These are phyloP conservation scores for Brachycybe producta DNA, from an alignment of 2,888 invertebrate genomes.

Conservation along the genomic window DNA sequence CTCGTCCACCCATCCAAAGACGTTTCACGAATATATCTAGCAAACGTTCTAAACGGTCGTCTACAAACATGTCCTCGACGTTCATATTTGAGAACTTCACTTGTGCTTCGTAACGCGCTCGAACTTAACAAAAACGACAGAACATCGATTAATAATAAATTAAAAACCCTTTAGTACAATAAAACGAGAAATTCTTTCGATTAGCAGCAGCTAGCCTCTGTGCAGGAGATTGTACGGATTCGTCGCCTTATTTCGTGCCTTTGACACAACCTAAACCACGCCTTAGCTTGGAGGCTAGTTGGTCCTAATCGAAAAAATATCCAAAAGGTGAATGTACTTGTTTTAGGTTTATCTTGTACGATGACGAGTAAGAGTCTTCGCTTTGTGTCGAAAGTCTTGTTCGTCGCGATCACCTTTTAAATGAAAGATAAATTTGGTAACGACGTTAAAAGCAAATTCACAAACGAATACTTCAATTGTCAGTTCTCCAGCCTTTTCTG, in stretches of 20 bases:
- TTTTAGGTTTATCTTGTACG: neutral
- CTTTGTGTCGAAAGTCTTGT: constrained; percentile 7
- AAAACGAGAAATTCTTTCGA: no score
- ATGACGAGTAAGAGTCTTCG: neutral
- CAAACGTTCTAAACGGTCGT: constrained; percentile 53
- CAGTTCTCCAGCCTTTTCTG: neutral
- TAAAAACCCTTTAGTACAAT: no score
- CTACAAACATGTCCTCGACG: constrained; percentile 72
- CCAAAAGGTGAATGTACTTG: neutral
- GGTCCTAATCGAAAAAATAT: no score
- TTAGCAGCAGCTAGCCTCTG: no score
- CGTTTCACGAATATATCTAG: constrained; percentile 60
- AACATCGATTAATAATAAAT: no score
- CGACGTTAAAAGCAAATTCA: neutral
- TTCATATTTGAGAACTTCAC: constrained; percentile 81
- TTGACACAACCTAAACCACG: neutral
- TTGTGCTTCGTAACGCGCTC: constrained; percentile 51
- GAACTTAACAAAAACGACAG: no score
- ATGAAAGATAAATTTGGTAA: neutral
- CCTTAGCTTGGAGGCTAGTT: no score
- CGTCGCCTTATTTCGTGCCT: no score
- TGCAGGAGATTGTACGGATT: no score
- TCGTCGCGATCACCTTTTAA: constrained; percentile 9
- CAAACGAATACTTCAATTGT: constrained; percentile 3
- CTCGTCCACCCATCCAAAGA: constrained; percentile 62